These are phyloP conservation scores for Nemopilema nomurai DNA, from an alignment of 30 jellyfish, hydroid and myxozoan genomes.

Conservation along the genomic window DNA sequence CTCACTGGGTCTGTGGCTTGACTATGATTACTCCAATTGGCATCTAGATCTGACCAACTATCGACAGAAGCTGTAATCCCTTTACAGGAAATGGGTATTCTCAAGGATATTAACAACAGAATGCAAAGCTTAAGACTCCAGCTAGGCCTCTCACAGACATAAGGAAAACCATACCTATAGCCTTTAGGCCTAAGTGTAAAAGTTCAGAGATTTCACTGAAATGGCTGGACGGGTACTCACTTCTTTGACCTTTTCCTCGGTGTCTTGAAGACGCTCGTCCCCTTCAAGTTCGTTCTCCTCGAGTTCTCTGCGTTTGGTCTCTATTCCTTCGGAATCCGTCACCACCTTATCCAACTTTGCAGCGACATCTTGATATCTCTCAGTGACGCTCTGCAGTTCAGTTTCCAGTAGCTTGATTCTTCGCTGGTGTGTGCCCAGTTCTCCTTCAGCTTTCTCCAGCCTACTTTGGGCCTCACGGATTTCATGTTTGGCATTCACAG, in stretches of 20 bases:
- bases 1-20: too few species aligned
- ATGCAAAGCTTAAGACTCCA: too few species aligned
- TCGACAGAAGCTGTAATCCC: too few species aligned
- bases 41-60: too few species aligned
- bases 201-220: too few species aligned
- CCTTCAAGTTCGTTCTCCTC: constrained; percentile 86
- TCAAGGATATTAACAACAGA: too few species aligned
- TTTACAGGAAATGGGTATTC: too few species aligned
- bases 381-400: constrained; percentile 52
- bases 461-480: constrained; percentile 86
- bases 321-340: constrained; percentile 57
- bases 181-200: too few species aligned
- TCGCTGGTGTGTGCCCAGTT: constrained; percentile 74
- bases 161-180: too few species aligned
- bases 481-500: constrained; percentile 75
- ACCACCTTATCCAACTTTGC: constrained; percentile 61
- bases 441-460: constrained; percentile 93
- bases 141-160: too few species aligned
- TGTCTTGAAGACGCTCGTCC: constrained; percentile 83
- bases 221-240: not conserved
- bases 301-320: constrained; percentile 64
- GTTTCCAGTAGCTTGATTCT: constrained; percentile 71
- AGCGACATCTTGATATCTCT: constrained; percentile 57
- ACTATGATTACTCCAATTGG: too few species aligned
- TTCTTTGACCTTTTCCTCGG: constrained; percentile 85